A percentile compares a stretch with the other conserved stretches of the same genome.
Evolutionary conservation across 2,113 vertebrate species (phyloP).

Genomic region (Zeus faber): DNA sequence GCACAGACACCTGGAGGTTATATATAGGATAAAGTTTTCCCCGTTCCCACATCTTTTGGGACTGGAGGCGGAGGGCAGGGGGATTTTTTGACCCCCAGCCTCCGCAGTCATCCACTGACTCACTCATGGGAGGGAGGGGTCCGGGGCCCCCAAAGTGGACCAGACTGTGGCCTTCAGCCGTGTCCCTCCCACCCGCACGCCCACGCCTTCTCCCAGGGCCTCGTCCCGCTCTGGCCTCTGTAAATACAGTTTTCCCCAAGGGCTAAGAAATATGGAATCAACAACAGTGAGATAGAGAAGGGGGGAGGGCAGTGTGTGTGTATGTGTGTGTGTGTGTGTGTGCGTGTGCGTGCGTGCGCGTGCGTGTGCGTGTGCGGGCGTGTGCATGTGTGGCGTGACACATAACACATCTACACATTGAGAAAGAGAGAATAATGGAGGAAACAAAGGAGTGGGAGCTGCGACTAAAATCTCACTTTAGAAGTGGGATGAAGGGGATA

Average conservation of each 20-base stretch:
- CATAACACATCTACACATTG: no score
- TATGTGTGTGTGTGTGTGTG: not conserved
- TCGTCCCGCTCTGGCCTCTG: conserved; percentile 21
- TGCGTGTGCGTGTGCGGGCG: conserved; percentile 9
- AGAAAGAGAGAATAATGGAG: not conserved
- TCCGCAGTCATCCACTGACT: conserved; percentile 51
- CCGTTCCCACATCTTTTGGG: conserved; percentile 65
- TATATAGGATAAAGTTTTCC: conserved; percentile 75
- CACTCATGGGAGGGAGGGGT: conserved; percentile 23
- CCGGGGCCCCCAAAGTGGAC: conserved; percentile 33
- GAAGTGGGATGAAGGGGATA: not conserved
- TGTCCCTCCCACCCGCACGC: conserved; percentile 34
- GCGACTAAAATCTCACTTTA: no score
- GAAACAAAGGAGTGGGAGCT: not conserved
- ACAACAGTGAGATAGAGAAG: conserved; percentile 13
- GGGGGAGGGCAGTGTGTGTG: not conserved
- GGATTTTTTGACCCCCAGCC: conserved; percentile 70
- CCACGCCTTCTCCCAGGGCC: conserved; percentile 38
- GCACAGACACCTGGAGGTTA: conserved; percentile 71
- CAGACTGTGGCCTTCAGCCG: conserved; percentile 25
- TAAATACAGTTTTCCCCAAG: no score
- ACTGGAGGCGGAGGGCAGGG: conserved; percentile 49
- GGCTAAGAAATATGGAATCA: no score
- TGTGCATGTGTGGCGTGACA: conserved; percentile 12
- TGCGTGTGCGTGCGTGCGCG: not conserved